Conservation (phyloP, 2,888 invertebrate species). For the Cerceris ruficornis region DNA sequence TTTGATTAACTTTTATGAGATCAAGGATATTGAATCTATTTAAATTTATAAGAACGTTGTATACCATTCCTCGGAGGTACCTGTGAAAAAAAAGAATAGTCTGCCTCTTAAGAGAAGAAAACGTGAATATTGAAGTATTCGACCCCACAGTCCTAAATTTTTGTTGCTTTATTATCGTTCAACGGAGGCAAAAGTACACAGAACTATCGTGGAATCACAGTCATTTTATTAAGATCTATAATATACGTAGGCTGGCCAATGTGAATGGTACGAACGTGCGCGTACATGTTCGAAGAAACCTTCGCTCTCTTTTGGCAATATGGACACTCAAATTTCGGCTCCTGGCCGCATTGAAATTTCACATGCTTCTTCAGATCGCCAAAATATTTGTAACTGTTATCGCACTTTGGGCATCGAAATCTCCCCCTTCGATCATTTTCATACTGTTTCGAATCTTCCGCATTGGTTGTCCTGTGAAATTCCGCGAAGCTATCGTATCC, state of each 20-base stretch:
- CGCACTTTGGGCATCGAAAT: conserved; percentile 72
- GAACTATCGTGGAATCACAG: not conserved
- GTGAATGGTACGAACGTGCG: conserved; percentile 73
- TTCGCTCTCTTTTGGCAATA: conserved; percentile 69
- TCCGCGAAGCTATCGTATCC: no score
- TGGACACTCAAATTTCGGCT: conserved; percentile 78
- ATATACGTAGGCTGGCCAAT: conserved; percentile 64
- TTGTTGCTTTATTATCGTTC: no score
- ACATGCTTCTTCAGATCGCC: conserved; percentile 75
- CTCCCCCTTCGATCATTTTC: not conserved
- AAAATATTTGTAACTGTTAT: conserved; percentile 72
- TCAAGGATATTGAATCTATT: no score
- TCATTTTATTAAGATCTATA: conserved; percentile 54
- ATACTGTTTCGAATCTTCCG: no score
- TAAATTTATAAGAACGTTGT: no score
- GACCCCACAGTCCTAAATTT: no score
- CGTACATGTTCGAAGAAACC: conserved; percentile 72
- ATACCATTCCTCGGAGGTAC: no score
- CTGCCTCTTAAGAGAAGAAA: no score
- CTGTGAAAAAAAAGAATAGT: no score
- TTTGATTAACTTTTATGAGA: no score
- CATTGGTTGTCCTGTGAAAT: no score
- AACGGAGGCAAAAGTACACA: not conserved
- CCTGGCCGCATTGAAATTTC: conserved; percentile 77
- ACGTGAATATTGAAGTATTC: no score